Evolutionary conservation across 2,797 vertebrate genomes (phyloP), one percentile per base, ranked within the genome.

Genomic region (Gymnothorax javanicus): DNA sequence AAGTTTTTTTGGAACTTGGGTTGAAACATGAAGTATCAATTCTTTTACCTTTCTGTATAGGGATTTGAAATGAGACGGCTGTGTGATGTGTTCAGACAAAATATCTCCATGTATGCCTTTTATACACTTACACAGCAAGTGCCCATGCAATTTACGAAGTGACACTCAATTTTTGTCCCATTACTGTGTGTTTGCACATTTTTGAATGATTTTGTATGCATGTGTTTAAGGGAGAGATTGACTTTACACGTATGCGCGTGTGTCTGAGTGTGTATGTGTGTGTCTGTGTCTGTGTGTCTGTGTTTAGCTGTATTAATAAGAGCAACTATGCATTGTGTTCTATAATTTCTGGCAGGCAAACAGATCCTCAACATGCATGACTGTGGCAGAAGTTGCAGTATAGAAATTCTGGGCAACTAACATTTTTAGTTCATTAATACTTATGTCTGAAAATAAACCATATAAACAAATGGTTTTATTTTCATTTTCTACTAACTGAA

Each of bases 391-490:
- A 95, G 94, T 94, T 90, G 94, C 94, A 93, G 86, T 93, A 94
- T 95, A 96, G 94, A 94, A 96, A 95, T 95, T 95, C 94, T 96
- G 95, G 95, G 95, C 92, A 94, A 95, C 81, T 60, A 56, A 56
- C 77, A 56, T 6, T 58, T 56, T 82, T 82, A 25, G 69, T 87
- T 83, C 59, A 56, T 73, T 23, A 69, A 52, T 87, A 87, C 59
- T 83, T 82, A 43, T 58, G 15, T 83, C 54, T 52, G 58, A 83
- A 5, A 43, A 43, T 43, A 43, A 43, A n/a, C 73, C 17, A 4
- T 13, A 58, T n/a, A 69, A 52, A 57, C 17, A 7, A 57, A 82
- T 57, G 56, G 7, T 56, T 54, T n/a, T 8, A 9, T 27, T 71
- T 25, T 7, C 67, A 77, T 50, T 50, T 33, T 77, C 7, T 50